Conservation (phyloP, 2,113 vertebrate species). For the Rhizomys pruinosus region DNA sequence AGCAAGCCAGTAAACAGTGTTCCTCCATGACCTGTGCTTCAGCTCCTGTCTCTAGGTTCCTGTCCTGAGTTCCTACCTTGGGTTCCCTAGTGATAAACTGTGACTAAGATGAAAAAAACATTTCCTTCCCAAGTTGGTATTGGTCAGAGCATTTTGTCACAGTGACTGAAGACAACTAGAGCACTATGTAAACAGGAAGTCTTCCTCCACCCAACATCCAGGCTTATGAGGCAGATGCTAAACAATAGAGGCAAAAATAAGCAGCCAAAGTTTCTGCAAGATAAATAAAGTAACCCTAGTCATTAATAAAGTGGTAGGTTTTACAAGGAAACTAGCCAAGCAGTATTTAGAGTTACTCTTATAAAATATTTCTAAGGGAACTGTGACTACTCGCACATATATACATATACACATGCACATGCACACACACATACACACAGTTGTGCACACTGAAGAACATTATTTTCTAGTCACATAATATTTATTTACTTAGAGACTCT, state of each 20-base stretch:
- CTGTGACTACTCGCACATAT: no score
- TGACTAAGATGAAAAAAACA: no score
- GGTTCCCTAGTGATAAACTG: no score
- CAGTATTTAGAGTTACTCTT: background rate
- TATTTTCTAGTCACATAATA: conserved; percentile 40
- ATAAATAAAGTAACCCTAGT: background rate
- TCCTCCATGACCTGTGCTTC: no score
- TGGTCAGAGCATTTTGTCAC: no score
- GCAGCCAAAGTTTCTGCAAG: background rate
- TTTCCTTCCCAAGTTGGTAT: no score
- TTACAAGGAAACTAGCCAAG: background rate
- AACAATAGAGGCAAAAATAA: background rate
- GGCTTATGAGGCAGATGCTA: background rate
- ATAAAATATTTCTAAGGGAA: conserved; percentile 30
- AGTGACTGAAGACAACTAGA: no score
- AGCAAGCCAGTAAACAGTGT: no score
- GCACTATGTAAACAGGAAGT: background rate
- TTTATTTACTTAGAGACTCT: background rate
- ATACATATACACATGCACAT: no score
- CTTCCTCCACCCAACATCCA: background rate
- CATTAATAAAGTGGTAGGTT: background rate
- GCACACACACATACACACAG: background rate
- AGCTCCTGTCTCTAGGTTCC: no score
- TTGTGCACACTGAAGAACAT: background rate
- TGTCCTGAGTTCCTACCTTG: no score